A percentile compares a stretch with the other conserved stretches of the same genome.
Evolutionary conservation across 2,797 vertebrate genomes (phyloP).

Genomic region (Muscicapa comitata): DNA sequence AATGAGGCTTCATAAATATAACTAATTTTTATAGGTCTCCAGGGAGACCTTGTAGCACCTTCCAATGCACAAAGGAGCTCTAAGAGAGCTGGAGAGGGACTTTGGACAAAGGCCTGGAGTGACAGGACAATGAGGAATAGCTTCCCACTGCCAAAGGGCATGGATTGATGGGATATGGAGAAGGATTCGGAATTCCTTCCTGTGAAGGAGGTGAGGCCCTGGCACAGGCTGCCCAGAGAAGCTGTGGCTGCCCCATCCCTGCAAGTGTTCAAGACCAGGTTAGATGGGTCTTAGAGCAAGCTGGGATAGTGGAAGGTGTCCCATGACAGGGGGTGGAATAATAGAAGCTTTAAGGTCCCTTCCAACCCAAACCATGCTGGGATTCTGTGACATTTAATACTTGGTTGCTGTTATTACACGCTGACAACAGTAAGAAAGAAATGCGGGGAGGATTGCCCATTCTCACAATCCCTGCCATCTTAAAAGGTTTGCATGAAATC

Average conservation of each 20-base stretch:
- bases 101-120: neutral
- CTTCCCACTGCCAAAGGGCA: neutral
- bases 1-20: neutral
- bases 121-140: neutral
- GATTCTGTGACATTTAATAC: neutral
- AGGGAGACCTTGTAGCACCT: neutral
- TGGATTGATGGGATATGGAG: fast-evolving
- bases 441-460: neutral
- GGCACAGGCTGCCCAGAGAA: neutral
- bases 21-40: neutral
- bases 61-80: neutral
- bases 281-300: fast-evolving
- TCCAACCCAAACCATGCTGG: neutral
- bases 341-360: neutral
- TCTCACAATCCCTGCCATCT: neutral
- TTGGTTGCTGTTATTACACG: neutral
- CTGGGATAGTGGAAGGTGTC: neutral
- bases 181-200: neutral
- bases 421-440: neutral
- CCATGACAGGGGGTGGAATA: fast-evolving
- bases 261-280: neutral
- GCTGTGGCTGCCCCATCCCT: neutral
- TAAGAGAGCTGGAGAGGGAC: neutral
- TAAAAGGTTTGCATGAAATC: neutral
- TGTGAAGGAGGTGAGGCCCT: fast-evolving